Evolutionary conservation across 53 echinoderm and acorn worm genomes (phyloP).

Genomic region (Crossaster papposus): DNA sequence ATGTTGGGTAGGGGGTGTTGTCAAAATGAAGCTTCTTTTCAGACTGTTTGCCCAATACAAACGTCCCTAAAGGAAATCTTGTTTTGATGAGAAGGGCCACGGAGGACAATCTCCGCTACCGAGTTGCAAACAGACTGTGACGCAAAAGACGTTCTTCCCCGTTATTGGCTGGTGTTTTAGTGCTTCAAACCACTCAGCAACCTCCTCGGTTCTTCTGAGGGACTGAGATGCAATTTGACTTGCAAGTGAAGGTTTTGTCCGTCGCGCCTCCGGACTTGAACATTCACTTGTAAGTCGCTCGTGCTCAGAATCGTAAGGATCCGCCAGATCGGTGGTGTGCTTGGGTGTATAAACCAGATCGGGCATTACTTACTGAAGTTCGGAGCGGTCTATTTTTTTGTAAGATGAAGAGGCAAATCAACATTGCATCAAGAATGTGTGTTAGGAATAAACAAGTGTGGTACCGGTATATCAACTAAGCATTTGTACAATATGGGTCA

Average conservation of each 20-base stretch:
- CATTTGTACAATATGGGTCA: too few species aligned
- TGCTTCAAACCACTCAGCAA: neutral
- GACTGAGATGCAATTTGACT: neutral
- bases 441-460: too few species aligned
- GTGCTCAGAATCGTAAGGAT: neutral
- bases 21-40: neutral
- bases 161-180: neutral
- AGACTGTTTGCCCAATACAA: neutral
- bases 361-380: too few species aligned
- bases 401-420: too few species aligned
- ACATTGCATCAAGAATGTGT: too few species aligned
- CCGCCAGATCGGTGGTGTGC: neutral
- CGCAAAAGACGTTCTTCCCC: neutral
- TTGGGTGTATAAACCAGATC: neutral
- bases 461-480: too few species aligned
- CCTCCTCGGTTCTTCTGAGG: neutral
- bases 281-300: too few species aligned
- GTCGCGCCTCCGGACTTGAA: neutral
- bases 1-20: neutral
- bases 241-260: neutral
- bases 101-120: neutral
- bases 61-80: neutral
- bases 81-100: neutral
- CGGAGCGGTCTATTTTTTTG: too few species aligned
- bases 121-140: neutral